Conservation (phyloP, 2,888 invertebrate genomes). For the Hipparchia sbordonii region DNA sequence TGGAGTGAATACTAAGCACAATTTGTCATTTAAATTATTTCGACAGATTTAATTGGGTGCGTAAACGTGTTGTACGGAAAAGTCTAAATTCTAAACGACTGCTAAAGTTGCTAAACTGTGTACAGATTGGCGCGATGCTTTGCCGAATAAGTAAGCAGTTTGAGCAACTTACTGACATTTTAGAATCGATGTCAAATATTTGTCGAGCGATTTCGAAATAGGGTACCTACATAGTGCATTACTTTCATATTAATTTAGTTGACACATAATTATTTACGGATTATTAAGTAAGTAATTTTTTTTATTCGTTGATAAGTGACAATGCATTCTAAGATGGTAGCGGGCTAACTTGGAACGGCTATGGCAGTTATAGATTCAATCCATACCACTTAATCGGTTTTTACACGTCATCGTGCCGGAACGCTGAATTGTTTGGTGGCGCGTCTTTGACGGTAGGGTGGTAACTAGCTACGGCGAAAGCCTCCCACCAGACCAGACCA, state of each 20-base stretch:
- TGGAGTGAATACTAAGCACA: constrained; percentile 23
- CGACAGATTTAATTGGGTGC: constrained; percentile 35
- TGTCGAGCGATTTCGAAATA: constrained; percentile 50
- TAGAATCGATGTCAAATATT: constrained; percentile 52
- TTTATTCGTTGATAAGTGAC: too few relatives aligned
- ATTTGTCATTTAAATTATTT: constrained; percentile 36
- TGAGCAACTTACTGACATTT: constrained; percentile 44
- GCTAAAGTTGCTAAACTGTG: constrained; percentile 41
- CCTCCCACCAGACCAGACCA: too few relatives aligned
- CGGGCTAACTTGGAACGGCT: too few relatives aligned
- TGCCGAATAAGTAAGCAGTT: constrained; percentile 56
- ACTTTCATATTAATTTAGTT: neutral
- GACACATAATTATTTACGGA: neutral
- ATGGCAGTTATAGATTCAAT: too few relatives aligned
- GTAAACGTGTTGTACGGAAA: constrained; percentile 37
- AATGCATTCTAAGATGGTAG: too few relatives aligned
- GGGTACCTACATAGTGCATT: neutral
- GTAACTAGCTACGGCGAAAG: too few relatives aligned
- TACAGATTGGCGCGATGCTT: constrained; percentile 44
- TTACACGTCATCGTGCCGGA: too few relatives aligned
- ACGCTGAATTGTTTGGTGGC: too few relatives aligned
- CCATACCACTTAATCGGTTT: too few relatives aligned
- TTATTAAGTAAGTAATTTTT: too few relatives aligned
- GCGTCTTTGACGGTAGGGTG: too few relatives aligned
- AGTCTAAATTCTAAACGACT: constrained; percentile 39